These are phyloP conservation scores for Drosophila nebulosa DNA, from an alignment of 1,140 invertebrate species.

Conservation along the genomic window DNA sequence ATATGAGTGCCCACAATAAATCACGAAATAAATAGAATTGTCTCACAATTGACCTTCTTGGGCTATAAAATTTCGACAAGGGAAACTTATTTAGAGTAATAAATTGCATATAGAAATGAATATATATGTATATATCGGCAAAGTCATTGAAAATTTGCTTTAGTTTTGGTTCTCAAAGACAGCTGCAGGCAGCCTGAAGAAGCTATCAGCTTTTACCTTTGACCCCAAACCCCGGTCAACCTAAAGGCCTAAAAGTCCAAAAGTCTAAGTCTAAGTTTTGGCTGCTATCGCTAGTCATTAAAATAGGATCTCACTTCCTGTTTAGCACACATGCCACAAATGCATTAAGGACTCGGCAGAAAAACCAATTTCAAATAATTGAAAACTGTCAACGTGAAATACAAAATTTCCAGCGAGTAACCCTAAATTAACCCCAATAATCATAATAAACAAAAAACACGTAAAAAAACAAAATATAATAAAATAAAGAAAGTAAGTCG, in stretches of 20 bases:
- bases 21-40: not conserved
- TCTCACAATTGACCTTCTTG: not conserved
- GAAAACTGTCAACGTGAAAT: slow-evolving; percentile 67
- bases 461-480: slow-evolving; percentile 10
- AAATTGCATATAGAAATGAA: no score
- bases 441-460: slow-evolving; percentile 9
- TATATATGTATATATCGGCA: no score
- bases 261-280: no score
- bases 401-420: slow-evolving; percentile 45
- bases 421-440: slow-evolving; percentile 42
- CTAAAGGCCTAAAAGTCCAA: no score
- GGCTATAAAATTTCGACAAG: not conserved
- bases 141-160: no score
- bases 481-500: no score
- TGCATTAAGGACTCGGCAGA: slow-evolving; percentile 31
- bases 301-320: not conserved
- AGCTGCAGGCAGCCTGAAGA: no score
- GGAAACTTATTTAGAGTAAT: not conserved
- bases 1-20: not conserved
- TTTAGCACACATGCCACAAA: slow-evolving; percentile 27
- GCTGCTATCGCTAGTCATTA: not conserved
- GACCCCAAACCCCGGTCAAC: no score
- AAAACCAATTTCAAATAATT: slow-evolving; percentile 56
- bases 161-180: no score
- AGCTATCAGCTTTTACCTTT: no score